phyloP scores from a whole-genome alignment of 2,888 invertebrate genomes.

The Acanthopleura granulata region DNA sequence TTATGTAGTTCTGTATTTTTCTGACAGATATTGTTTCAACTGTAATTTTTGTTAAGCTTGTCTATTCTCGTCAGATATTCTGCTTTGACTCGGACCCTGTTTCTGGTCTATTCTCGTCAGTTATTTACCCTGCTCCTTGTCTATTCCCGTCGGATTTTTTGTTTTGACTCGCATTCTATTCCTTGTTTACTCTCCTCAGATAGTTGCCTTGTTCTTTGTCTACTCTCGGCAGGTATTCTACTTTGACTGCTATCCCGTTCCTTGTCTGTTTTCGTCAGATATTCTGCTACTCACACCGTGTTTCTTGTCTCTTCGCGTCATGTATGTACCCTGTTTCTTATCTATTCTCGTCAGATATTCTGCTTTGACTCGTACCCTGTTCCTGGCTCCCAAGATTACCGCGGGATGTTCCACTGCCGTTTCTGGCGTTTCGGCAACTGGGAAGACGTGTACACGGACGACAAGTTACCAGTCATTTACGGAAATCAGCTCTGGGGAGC shows the following conservation, averaged over 20 bases:
- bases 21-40: too few relatives aligned
- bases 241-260: too few relatives aligned
- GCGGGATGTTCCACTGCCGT: constrained; percentile 56
- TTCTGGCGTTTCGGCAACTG: constrained; percentile 63
- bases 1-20: too few relatives aligned
- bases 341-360: neutral
- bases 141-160: neutral
- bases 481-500: constrained; percentile 52
- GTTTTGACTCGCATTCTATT: too few relatives aligned
- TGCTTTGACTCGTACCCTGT: constrained; percentile 52
- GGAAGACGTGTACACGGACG: constrained; percentile 61
- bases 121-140: neutral
- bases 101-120: constrained; percentile 20
- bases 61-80: neutral
- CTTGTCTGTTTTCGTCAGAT: too few relatives aligned
- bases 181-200: too few relatives aligned
- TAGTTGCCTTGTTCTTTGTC: too few relatives aligned
- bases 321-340: too few relatives aligned
- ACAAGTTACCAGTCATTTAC: constrained; percentile 53
- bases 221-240: too few relatives aligned
- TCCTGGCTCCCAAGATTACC: constrained; percentile 35
- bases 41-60: too few relatives aligned
- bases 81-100: constrained; percentile 51
- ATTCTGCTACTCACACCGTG: too few relatives aligned
- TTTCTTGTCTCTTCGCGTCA: too few relatives aligned